Conservation (phyloP, 2,888 invertebrate species). For the Hydrotaea diabolus region DNA sequence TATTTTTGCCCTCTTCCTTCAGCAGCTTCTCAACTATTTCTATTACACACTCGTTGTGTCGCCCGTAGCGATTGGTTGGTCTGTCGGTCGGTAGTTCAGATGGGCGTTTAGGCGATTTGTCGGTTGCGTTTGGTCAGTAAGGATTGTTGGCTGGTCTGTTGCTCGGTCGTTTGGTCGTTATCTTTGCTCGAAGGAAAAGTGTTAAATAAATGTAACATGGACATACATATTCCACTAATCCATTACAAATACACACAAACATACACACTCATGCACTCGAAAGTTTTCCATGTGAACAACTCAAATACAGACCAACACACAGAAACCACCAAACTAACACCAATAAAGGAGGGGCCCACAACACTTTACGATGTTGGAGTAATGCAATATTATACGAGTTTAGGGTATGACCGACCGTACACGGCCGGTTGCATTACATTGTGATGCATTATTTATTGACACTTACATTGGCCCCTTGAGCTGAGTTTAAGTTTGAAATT, state of each 20-base stretch:
- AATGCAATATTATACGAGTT: constrained; percentile 1
- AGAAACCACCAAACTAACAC: constrained; percentile 39
- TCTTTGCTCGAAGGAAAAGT: constrained; percentile 34
- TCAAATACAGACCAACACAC: not conserved
- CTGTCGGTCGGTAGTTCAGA: not conserved
- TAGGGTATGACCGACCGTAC: not conserved
- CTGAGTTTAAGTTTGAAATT: constrained; percentile 4
- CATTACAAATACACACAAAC: not conserved
- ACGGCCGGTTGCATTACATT: constrained; percentile 4
- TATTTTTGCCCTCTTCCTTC: constrained; percentile 29
- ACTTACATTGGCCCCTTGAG: constrained; percentile 56
- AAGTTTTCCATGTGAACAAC: constrained; percentile 10
- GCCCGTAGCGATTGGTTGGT: constrained; percentile 10
- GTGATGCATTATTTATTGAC: constrained; percentile 55
- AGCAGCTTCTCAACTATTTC: not conserved
- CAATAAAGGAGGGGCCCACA: not conserved
- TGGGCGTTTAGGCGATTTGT: not conserved
- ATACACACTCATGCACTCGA: not conserved
- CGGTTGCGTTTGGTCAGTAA: constrained; percentile 25
- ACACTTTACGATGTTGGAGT: not conserved
- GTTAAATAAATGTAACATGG: constrained; percentile 58
- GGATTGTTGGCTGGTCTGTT: not conserved
- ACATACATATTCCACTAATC: no score
- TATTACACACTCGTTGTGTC: constrained; percentile 15
- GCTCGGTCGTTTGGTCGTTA: not conserved